Evolutionary conservation across 1,140 invertebrate species (phyloP), one percentile per base, ranked within the genome.

Genomic region (Diuraphis noxia): DNA sequence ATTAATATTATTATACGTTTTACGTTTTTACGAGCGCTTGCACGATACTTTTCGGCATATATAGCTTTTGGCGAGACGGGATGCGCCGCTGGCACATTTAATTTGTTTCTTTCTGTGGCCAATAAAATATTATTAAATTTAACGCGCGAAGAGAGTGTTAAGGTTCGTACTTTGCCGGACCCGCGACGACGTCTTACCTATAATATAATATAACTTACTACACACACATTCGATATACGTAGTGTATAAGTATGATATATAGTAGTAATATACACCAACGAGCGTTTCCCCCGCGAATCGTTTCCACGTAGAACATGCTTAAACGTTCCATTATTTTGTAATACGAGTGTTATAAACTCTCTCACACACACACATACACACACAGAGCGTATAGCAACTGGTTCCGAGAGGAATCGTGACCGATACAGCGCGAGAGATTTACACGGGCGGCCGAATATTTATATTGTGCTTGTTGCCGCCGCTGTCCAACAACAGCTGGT

Each of bases 371-470:
- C 46, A 46, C 46, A 63, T 30, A 63, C 7, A 63, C 52, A 63
- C 30, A n/a, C 13, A 63, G 2, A 40, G 46, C 19, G 56, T 41
- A 41, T 63, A 36, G 87, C 40, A 49, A 82, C 89, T 82, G 89
- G 89, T 91, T 82, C 43, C 72, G 77, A 1, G 56, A 30, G 25
- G 89, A 91, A 91, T 91, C 89, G 89, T 91, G 89, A 91, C 89
- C 89, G 77, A 91, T 40, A 36, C 41, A 17, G n/a, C n/a, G 56
- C 43, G 41, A 91, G 72, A 91, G 89, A 91, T 82, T 81, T 88
- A 63, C 46, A 82, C 46, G 23, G 41, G 36, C 34, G 46, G 10
- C 36, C 43, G 43, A 46, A 85, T 23, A 21, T 21, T 49, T 10
- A 40, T 88, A 38, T 63, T 13, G 34, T 52, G 52, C 34, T 56